phyloP scores from a whole-genome alignment of 2,797 vertebrate species.

The Catostomus latipinnis region DNA sequence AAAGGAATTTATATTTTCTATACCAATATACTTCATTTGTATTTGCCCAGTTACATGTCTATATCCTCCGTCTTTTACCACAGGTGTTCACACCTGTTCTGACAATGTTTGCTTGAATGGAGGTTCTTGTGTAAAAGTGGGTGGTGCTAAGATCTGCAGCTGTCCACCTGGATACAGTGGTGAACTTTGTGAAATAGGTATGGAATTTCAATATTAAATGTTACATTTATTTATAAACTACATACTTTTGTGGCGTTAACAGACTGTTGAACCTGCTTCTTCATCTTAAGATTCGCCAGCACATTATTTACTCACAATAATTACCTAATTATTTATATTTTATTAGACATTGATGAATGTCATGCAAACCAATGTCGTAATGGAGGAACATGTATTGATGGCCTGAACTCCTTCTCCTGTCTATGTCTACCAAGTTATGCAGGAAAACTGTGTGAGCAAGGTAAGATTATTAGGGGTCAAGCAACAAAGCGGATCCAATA shows the following conservation, averaged over 20 bases:
- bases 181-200: constrained; percentile 92
- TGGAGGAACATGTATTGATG: constrained; percentile 92
- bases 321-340: neutral
- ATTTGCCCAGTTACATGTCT: neutral
- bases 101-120: constrained; percentile 88
- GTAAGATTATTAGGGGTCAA: constrained; percentile 72
- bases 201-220: neutral
- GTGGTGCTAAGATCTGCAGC: constrained; percentile 81
- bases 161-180: constrained; percentile 92
- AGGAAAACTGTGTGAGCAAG: constrained; percentile 91
- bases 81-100: constrained; percentile 85
- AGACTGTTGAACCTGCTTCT: neutral
- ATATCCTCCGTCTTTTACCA: constrained; percentile 38
- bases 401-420: constrained; percentile 86
- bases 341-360: constrained; percentile 92
- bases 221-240: too few relatives aligned
- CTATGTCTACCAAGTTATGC: constrained; percentile 93
- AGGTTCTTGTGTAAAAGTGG: constrained; percentile 86
- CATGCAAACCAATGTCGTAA: constrained; percentile 94
- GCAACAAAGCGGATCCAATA: too few relatives aligned
- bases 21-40: neutral
- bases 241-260: too few relatives aligned
- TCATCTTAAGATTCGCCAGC: neutral
- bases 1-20: neutral
- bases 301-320: neutral